Evolutionary conservation across 2,797 vertebrate genomes (phyloP).

Genomic region (Manis javanica): DNA sequence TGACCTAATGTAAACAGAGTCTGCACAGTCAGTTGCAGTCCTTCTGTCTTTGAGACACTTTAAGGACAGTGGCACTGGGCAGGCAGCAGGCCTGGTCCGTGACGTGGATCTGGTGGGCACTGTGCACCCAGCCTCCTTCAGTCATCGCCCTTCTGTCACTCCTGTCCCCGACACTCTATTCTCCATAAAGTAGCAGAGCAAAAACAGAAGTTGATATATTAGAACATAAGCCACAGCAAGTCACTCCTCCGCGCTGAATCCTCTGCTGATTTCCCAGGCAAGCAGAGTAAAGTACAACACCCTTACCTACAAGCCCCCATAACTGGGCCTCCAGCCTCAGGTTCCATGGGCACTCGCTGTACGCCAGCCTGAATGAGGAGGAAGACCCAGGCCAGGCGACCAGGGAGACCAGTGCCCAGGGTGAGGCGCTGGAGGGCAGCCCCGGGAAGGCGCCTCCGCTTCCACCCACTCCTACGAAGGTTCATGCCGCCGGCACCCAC

Average conservation of each 20-base stretch:
- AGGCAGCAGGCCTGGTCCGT: neutral
- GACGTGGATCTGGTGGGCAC: too few relatives aligned
- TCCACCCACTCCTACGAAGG: neutral
- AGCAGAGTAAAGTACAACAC: neutral
- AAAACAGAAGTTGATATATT: neutral
- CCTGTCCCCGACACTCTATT: neutral
- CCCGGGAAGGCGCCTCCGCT: neutral
- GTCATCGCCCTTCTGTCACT: neutral
- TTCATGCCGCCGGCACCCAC: neutral
- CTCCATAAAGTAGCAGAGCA: neutral
- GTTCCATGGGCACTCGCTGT: neutral
- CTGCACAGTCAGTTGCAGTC: neutral
- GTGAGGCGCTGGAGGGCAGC: neutral
- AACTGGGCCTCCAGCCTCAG: neutral
- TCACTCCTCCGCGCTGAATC: neutral
- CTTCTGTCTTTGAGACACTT: neutral
- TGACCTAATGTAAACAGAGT: neutral
- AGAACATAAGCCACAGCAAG: neutral
- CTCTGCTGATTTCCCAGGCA: neutral
- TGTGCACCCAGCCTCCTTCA: neutral
- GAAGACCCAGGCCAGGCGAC: neutral
- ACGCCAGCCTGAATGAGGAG: fast-evolving
- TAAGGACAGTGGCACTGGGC: neutral
- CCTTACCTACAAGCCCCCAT: too few relatives aligned
- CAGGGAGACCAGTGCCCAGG: neutral